phyloP scores from a whole-genome alignment of 2,888 invertebrate species.

The Melieria picta region DNA sequence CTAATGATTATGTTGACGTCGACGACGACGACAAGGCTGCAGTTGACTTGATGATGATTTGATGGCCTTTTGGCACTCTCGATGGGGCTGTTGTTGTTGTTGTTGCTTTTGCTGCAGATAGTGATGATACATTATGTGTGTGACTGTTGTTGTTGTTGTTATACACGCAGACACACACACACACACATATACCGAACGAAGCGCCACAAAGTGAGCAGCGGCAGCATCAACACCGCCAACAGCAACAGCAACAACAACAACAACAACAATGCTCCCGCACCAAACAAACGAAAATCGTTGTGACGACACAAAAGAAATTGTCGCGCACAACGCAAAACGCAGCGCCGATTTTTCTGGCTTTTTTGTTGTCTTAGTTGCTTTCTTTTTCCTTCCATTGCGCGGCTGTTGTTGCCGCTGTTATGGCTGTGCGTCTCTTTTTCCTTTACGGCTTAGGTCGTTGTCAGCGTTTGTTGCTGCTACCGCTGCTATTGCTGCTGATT shows the following conservation, averaged over 20 bases:
- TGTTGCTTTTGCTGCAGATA: no score
- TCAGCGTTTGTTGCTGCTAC: not conserved
- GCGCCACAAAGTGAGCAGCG: constrained; percentile 27
- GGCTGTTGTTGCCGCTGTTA: not conserved
- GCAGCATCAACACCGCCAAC: constrained; percentile 1
- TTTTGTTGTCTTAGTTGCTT: not conserved
- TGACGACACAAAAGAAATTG: constrained; percentile 39
- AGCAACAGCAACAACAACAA: not conserved
- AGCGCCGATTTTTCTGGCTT: not conserved
- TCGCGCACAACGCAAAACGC: not conserved
- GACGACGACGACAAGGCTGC: constrained; percentile 28
- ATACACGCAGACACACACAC: no score
- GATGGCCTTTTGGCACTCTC: no score
- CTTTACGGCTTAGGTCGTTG: not conserved
- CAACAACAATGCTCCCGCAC: not conserved
- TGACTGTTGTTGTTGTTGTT: no score
- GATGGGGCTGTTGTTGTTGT: no score
- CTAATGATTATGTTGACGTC: constrained; percentile 13
- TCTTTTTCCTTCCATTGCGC: no score
- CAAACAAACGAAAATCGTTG: not conserved
- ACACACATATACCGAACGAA: no score
- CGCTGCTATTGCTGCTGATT: not conserved
- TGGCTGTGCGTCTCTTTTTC: not conserved
- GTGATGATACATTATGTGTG: no score
- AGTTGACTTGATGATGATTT: no score